Percentiles rank a stretch among this genome's conserved stretches.
phyloP scores from a whole-genome alignment of 2,888 invertebrate genomes.

The Piscicola geometra region DNA sequence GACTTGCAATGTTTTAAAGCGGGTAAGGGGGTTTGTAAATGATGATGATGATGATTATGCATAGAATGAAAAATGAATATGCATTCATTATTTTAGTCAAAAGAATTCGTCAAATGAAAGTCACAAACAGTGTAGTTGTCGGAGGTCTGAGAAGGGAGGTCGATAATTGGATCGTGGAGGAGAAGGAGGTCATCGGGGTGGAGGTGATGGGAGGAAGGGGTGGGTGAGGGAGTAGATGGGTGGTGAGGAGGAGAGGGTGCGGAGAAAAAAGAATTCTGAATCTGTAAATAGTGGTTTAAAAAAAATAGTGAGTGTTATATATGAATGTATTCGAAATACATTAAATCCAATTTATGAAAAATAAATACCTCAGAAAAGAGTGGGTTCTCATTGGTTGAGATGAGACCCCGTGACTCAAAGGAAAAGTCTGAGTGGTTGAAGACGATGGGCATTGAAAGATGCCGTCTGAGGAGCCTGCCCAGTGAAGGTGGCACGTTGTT shows the following conservation, averaged over 20 bases:
- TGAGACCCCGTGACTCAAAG: background rate
- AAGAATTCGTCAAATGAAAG: too few species aligned
- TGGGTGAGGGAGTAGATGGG: background rate
- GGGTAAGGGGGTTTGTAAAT: too few species aligned
- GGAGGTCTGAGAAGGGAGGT: background rate
- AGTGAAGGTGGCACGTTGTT: background rate
- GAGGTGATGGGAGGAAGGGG: background rate
- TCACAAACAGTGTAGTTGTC: background rate
- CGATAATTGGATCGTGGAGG: background rate
- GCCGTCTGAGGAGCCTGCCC: background rate
- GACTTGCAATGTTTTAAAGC: too few species aligned
- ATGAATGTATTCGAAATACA: too few species aligned
- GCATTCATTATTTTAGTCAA: too few species aligned
- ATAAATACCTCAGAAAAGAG: background rate
- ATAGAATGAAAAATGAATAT: too few species aligned
- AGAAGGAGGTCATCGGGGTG: background rate
- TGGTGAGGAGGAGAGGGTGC: too few species aligned
- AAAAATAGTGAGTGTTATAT: too few species aligned
- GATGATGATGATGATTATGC: too few species aligned
- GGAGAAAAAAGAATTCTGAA: too few species aligned
- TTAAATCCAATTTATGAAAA: background rate
- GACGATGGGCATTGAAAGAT: constrained; percentile 1
- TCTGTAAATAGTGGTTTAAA: too few species aligned
- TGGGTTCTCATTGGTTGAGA: background rate
- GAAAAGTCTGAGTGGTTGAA: constrained; percentile 7